Evolutionary conservation across 2,797 vertebrate genomes (phyloP).

Genomic region (Chrysocyon brachyurus): DNA sequence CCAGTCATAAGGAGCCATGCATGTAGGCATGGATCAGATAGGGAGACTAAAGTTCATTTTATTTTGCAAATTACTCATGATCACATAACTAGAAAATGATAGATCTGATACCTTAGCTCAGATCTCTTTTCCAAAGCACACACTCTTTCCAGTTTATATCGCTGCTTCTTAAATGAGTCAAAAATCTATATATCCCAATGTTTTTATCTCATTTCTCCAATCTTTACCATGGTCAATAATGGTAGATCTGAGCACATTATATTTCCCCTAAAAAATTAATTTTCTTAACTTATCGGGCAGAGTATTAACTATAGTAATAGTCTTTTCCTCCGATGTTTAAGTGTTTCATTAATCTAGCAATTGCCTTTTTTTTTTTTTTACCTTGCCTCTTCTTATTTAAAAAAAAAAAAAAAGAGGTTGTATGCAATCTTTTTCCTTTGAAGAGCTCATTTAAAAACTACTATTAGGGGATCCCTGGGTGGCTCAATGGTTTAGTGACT

Average conservation of each 20-base stretch:
- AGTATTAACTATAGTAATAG: neutral
- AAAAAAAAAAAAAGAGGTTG: neutral
- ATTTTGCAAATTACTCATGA: neutral
- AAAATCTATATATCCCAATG: neutral
- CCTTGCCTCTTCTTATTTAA: neutral
- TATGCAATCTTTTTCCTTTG: neutral
- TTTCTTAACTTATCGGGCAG: neutral
- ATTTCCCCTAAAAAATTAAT: neutral
- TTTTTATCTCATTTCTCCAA: neutral
- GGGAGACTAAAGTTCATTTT: neutral
- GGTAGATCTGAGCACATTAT: neutral
- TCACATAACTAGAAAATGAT: neutral
- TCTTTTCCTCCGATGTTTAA: neutral
- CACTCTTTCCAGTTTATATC: neutral
- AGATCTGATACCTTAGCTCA: neutral
- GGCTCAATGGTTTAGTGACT: too few species aligned
- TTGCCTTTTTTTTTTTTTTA: neutral
- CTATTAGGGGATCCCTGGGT: neutral
- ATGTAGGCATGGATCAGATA: neutral
- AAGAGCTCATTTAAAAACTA: neutral
- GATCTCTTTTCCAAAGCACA: neutral
- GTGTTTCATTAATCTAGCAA: slow-evolving; percentile 2
- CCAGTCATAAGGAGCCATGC: neutral
- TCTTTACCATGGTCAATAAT: neutral
- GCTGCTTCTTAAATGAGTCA: neutral